Conservation (phyloP, 2,113 vertebrate species). For the Rhinolophus ferrumequinum region DNA sequence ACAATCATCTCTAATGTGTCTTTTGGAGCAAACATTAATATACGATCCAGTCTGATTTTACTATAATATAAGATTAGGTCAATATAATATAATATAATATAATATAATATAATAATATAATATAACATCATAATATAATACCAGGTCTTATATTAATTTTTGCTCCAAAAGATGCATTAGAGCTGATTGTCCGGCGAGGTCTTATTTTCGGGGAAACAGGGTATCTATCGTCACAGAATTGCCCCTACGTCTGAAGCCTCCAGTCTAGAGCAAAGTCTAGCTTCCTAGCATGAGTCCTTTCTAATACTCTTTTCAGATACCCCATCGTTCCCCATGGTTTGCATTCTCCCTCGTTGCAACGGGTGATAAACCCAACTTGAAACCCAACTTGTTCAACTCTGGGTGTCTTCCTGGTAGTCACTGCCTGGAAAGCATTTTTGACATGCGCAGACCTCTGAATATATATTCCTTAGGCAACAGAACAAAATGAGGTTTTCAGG, state of each 20-base stretch:
- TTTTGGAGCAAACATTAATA: too few relatives aligned
- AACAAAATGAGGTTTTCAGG: not conserved
- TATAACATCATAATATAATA: too few relatives aligned
- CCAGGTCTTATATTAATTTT: too few relatives aligned
- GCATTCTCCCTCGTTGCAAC: not conserved
- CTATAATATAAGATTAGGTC: too few relatives aligned
- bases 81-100: too few relatives aligned
- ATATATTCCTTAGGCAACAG: conserved; percentile 26
- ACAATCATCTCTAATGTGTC: too few relatives aligned
- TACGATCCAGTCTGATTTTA: too few relatives aligned
- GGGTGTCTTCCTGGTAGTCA: not conserved
- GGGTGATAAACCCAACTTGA: not conserved
- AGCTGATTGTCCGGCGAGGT: too few relatives aligned
- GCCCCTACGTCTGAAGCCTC: not conserved
- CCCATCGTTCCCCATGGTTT: not conserved
- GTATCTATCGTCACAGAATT: not conserved
- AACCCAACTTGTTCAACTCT: not conserved
- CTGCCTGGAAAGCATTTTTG: not conserved
- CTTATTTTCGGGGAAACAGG: too few relatives aligned
- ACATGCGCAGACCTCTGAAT: not conserved
- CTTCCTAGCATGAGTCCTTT: not conserved
- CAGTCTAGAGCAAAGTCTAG: not conserved
- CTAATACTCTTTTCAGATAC: not conserved
- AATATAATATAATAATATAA: too few relatives aligned
- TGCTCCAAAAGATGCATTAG: too few relatives aligned